Evolutionary conservation across 2,797 vertebrate genomes (phyloP), one percentile per base, ranked within the genome.

Genomic region (Gadopsis bispinosus): DNA sequence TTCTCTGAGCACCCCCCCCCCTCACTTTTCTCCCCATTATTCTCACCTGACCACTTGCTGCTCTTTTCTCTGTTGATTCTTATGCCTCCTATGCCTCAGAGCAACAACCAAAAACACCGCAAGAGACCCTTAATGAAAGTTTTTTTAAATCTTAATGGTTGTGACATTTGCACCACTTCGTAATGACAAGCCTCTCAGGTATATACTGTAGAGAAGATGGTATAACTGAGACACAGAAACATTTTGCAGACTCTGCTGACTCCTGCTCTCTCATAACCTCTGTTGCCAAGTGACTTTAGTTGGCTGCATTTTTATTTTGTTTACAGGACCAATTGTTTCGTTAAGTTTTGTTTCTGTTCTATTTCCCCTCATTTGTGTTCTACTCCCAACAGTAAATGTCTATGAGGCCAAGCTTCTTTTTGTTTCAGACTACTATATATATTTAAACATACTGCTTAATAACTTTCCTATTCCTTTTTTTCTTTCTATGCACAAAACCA

Each of bases 21-120:
- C 93, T 94, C 96, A 95, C 94, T 92, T 82, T 94, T 94, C 89
- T 95, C 81, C 80, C 88, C 89, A 96, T 96, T 94, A 91, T 90
- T 88, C 80, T 87, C 83, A 89, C 96, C 94, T 96, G 91, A 93
- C 83, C 96, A 95, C 95, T 95, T 95, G 95, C 95, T 96, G 94
- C 95, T 95, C 94, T 96, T 93, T 94, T 87, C 95, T 96, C 93
- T 91, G 94, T 93, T 95, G 95, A 95, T 91, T 94, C 93, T 93
- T 92, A 88, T 90, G 92, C 88, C 85, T 95, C 94, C 92, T 91
- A 86, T 91, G 94, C 90, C 84, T 91, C 86, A 87, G 89, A 90
- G 75, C 86, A 92, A 88, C 89, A 88, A 86, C 88, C 90, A 88
- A 91, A 91, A 89, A 90, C 88, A 92, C 88, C 85, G 92, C 91